phyloP scores from a whole-genome alignment of 2,888 invertebrate genomes.

The Bombylius discolor region DNA sequence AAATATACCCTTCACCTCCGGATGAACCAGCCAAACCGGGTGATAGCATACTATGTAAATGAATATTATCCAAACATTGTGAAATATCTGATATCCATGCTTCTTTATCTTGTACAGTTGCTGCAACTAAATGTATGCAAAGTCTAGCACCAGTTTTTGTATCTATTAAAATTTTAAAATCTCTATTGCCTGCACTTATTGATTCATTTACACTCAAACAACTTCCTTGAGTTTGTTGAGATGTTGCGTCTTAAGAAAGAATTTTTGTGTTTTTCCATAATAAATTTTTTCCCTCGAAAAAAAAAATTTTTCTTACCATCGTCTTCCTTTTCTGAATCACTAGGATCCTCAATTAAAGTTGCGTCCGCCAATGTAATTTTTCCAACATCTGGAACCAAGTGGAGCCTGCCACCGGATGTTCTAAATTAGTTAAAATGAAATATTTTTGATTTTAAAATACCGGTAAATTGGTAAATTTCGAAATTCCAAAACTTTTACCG shows the following conservation, averaged over 20 bases:
- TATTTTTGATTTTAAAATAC: background rate
- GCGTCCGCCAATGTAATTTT: slow-evolving; percentile 74
- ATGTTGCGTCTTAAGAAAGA: slow-evolving; percentile 5
- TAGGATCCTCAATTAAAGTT: slow-evolving; percentile 74
- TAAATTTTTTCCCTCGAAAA: background rate
- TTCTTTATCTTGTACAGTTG: slow-evolving; percentile 76
- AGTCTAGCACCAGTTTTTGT: slow-evolving; percentile 15
- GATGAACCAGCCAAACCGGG: slow-evolving; percentile 41
- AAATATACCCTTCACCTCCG: slow-evolving; percentile 23
- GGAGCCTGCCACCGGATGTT: slow-evolving; percentile 72
- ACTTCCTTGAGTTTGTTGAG: slow-evolving; percentile 15
- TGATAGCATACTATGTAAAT: slow-evolving; percentile 72
- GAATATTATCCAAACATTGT: slow-evolving; percentile 87
- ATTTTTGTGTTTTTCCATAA: background rate
- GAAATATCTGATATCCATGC: slow-evolving; percentile 89
- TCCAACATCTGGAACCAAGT: slow-evolving; percentile 68
- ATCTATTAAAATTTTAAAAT: slow-evolving; percentile 19
- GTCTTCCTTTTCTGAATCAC: slow-evolving; percentile 47
- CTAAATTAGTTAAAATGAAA: slow-evolving; percentile 22
- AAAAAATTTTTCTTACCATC: slow-evolving; percentile 45
- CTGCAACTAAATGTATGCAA: slow-evolving; percentile 42
- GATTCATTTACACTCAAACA: slow-evolving; percentile 17
- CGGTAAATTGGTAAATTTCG: too few relatives aligned
- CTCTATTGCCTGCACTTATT: slow-evolving; percentile 12
- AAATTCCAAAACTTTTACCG: slow-evolving; percentile 35